These are phyloP conservation scores for Crotalus tigris DNA, from an alignment of 2,113 vertebrate species.

Conservation along the genomic window DNA sequence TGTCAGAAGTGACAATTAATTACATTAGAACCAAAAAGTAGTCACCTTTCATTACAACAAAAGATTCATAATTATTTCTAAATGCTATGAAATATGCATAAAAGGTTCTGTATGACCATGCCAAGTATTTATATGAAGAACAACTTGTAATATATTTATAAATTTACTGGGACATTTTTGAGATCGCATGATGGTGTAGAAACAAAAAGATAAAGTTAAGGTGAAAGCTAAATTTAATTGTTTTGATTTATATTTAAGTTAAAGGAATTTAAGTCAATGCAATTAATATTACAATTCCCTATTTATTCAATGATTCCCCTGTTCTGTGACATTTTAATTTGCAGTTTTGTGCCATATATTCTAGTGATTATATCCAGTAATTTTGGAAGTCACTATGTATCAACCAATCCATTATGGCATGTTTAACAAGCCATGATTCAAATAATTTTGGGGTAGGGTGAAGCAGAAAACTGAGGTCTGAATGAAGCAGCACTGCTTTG, in stretches of 20 bases:
- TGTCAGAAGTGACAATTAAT: constrained; percentile 55
- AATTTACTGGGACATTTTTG: constrained; percentile 19
- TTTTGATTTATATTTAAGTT: neutral
- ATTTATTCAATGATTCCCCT: neutral
- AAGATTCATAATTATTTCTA: constrained; percentile 45
- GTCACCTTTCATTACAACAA: constrained; percentile 51
- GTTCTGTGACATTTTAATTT: neutral
- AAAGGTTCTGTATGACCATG: constrained; percentile 1
- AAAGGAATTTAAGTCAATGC: neutral
- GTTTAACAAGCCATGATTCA: neutral
- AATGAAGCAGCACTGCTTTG: neutral
- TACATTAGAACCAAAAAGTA: constrained; percentile 54
- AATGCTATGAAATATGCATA: constrained; percentile 36
- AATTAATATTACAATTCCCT: neutral
- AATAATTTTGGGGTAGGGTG: neutral
- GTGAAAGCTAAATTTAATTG: neutral
- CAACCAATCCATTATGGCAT: neutral
- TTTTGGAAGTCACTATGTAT: neutral
- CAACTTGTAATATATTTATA: constrained; percentile 35
- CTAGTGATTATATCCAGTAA: neutral
- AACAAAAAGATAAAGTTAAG: neutral
- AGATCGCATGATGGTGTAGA: neutral
- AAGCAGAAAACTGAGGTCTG: neutral
- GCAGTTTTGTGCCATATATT: neutral
- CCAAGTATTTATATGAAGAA: constrained; percentile 20